Evolutionary conservation across 2,888 invertebrate genomes (phyloP), one percentile per base, ranked within the genome.

Genomic region (Mycogona germanica): DNA sequence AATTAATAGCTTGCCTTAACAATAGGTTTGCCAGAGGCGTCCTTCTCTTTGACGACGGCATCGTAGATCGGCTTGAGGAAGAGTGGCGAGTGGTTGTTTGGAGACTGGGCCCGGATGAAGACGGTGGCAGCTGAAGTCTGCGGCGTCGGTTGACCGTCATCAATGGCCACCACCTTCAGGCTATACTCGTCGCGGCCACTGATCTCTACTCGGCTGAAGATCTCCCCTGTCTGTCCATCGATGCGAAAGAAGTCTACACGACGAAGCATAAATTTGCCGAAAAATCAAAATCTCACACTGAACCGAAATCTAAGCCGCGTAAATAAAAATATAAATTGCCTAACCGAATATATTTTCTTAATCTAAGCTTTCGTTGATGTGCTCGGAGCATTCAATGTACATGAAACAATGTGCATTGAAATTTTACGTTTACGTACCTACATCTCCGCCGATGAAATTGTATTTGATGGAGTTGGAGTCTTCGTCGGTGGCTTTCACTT

Each of bases 381-480:
- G 9, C 14, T 12, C 35, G 35, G 9, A 35, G 14, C 9, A 35
- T 35, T 35, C 9, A 41, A 41, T 41, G 19, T n/a, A 21, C 3
- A 44, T 7, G 3, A n/a, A 44, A 44, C 3, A 3, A 23, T 44
- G 21, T 9, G n/a, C 23, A 21, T 3, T 4, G 19, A 44, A 47
- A 47, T 30, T 29, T 25, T 19, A 41, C 25, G n/a, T 5, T 9
- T 35, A 46, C 55, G 19, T 17, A 56, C 56, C 53, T 17, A 55
- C 42, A 32, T 57, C 57, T 2, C 57, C 57, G 2, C 55, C 52
- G 7, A 57, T 51, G 21, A 57, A 88, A 60, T 84, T 82, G 68
- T 88, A 88, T 49, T 88, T 69, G 3, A 88, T 73, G 69, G 88
- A 87, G 65, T 85, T 88, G 52, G 81, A 79, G 44, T 56, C 56